Conservation (phyloP, 2,797 vertebrate species). For the Sebastes reedi region DNA sequence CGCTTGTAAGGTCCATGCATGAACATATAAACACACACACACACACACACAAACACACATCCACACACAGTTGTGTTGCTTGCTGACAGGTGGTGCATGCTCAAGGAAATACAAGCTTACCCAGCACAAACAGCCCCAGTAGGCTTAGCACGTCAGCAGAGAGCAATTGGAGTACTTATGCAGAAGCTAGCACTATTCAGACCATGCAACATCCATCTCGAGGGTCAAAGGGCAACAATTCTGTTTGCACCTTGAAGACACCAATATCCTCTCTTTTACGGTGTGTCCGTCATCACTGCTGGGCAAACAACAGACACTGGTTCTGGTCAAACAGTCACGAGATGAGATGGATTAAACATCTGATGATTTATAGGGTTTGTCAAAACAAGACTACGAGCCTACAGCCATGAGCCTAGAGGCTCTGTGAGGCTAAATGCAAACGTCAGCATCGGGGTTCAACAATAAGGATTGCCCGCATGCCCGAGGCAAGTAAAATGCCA, state of each 20-base stretch:
- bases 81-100: conserved; percentile 70
- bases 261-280: conserved; percentile 44
- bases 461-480: no score
- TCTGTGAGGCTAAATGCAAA: not conserved
- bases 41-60: conserved; percentile 20
- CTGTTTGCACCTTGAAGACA: conserved; percentile 63
- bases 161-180: conserved; percentile 65
- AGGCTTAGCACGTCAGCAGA: conserved; percentile 73
- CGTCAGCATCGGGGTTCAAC: not conserved
- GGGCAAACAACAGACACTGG: conserved; percentile 41
- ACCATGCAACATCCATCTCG: conserved; percentile 63
- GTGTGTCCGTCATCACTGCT: conserved; percentile 35
- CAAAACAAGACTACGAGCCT: not conserved
- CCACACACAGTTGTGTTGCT: conserved; percentile 34
- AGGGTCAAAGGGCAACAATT: conserved; percentile 69
- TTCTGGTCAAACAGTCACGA: conserved; percentile 36
- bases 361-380: conserved; percentile 8
- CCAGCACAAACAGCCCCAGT: conserved; percentile 67
- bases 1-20: conserved; percentile 19
- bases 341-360: conserved; percentile 41
- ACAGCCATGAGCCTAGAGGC: not conserved
- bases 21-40: conserved; percentile 21
- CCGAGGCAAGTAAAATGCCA: no score
- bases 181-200: conserved; percentile 66
- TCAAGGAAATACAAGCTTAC: conserved; percentile 71